Conservation (phyloP, 2,888 invertebrate species). For the Heliconius charithonia region DNA sequence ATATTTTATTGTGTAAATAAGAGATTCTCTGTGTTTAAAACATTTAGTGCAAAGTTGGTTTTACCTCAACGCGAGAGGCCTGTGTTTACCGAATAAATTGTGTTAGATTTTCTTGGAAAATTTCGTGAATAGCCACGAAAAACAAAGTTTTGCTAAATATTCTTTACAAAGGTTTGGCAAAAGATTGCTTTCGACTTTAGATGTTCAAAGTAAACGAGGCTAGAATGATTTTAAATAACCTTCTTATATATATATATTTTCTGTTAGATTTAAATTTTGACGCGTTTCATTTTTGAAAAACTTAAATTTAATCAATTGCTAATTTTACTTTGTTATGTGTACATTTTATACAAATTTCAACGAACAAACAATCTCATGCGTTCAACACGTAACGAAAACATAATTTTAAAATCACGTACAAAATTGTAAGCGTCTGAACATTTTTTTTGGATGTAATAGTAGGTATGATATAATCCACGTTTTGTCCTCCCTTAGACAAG, state of each 20-base stretch:
- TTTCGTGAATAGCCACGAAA: conserved; percentile 14
- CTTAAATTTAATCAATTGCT: no score
- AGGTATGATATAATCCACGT: conserved; percentile 35
- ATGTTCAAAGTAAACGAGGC: background rate
- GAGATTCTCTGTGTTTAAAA: conserved; percentile 2
- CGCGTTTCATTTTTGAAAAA: background rate
- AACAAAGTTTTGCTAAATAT: conserved; percentile 7
- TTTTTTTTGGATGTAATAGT: conserved; percentile 29
- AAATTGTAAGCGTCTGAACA: conserved; percentile 16
- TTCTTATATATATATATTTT: background rate
- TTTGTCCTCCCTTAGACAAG: conserved; percentile 41
- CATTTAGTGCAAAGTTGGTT: conserved; percentile 7
- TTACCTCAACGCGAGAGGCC: conserved; percentile 24
- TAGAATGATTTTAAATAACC: background rate
- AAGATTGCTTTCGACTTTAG: background rate
- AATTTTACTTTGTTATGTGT: background rate
- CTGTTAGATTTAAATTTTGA: background rate
- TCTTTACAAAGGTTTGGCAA: background rate
- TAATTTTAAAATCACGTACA: background rate
- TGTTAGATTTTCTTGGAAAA: conserved; percentile 30
- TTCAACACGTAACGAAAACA: background rate
- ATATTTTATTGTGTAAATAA: conserved; percentile 6
- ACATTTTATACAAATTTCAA: background rate
- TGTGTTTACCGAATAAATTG: conserved; percentile 28
- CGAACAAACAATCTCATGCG: background rate